Conservation (phyloP, 2,888 invertebrate species). For the Stenodema calcarata region DNA sequence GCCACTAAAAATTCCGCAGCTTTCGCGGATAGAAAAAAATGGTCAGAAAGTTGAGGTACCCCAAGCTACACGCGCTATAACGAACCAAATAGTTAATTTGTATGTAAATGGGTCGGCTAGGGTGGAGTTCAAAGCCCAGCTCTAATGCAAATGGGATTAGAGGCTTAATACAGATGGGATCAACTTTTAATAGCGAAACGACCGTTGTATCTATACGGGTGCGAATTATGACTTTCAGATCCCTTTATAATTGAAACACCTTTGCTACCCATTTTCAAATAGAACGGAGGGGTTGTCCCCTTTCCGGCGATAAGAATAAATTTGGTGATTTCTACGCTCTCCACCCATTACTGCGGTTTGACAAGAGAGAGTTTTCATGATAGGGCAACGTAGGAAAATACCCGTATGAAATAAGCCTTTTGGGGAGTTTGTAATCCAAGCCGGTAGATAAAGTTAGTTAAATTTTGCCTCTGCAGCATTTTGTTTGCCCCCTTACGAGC, state of each 20-base stretch:
- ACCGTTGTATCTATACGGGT: background rate
- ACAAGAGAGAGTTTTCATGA: too few species aligned
- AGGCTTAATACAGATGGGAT: slow-evolving; percentile 25
- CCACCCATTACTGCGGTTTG: too few species aligned
- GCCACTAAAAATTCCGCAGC: background rate
- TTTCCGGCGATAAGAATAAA: too few species aligned
- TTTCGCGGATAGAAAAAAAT: background rate
- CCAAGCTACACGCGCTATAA: background rate
- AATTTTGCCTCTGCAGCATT: too few species aligned
- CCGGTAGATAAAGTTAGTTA: too few species aligned
- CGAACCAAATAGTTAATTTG: slow-evolving; percentile 31
- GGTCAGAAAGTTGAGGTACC: background rate
- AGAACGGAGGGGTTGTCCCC: background rate
- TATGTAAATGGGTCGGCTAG: slow-evolving; percentile 15
- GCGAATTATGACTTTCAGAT: slow-evolving; percentile 34
- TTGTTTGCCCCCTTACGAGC: too few species aligned
- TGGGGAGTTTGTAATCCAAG: too few species aligned
- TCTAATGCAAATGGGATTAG: slow-evolving; percentile 40
- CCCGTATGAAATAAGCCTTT: too few species aligned
- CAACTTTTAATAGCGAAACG: slow-evolving; percentile 38
- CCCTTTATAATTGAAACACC: slow-evolving; percentile 41
- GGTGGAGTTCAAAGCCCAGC: slow-evolving; percentile 24
- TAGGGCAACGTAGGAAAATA: too few species aligned
- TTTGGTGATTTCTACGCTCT: too few species aligned
- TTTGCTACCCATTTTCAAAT: background rate